Conservation (phyloP, 1,140 invertebrate genomes). For the Drosophila arizonae region DNA sequence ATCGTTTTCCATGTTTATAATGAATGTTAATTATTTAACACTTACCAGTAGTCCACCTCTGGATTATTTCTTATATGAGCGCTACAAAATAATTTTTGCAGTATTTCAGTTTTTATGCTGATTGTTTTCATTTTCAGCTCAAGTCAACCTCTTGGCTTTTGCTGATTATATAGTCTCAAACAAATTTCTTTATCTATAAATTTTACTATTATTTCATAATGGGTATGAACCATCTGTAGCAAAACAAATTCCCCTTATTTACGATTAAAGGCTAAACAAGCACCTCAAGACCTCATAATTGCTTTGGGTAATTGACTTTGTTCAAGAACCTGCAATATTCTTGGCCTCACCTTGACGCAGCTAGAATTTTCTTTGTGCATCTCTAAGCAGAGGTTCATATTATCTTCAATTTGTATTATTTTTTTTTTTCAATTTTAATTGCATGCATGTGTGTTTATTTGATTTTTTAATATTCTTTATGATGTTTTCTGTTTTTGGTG, state of each 20-base stretch:
- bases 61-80: too few relatives aligned
- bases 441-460: conserved; percentile 2
- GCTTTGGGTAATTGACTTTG: conserved; percentile 59
- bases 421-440: neutral
- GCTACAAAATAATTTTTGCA: too few relatives aligned
- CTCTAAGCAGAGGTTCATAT: conserved; percentile 24
- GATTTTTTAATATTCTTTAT: neutral
- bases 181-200: too few relatives aligned
- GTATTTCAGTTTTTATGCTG: too few relatives aligned
- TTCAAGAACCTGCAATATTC: conserved; percentile 61
- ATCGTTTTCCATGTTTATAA: too few relatives aligned
- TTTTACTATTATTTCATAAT: too few relatives aligned
- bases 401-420: neutral
- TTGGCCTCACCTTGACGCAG: conserved; percentile 48
- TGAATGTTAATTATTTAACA: too few relatives aligned
- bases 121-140: too few relatives aligned
- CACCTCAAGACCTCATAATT: conserved; percentile 25
- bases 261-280: neutral
- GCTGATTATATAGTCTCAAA: too few relatives aligned
- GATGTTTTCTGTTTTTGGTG: neutral
- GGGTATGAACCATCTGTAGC: neutral
- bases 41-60: too few relatives aligned
- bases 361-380: conserved; percentile 40
- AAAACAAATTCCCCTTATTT: neutral
- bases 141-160: too few relatives aligned